Percentiles rank a stretch among this genome's conserved stretches.
These are phyloP conservation scores for Bujurquina vittata DNA, from an alignment of 2,113 vertebrate genomes.

Conservation along the genomic window DNA sequence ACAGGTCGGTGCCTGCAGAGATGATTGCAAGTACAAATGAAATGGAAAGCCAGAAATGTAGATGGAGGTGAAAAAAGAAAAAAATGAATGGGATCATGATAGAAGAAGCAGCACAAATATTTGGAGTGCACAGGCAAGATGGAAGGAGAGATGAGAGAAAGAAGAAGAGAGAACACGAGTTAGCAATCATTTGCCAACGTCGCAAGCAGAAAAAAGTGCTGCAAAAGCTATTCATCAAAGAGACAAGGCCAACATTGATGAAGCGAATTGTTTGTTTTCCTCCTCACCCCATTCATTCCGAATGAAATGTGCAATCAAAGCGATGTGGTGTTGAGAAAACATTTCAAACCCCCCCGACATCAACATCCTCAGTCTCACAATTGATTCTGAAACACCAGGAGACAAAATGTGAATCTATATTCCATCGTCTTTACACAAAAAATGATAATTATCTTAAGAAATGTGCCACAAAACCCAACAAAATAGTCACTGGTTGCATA, in stretches of 20 bases:
- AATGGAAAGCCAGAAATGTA: constrained; percentile 1
- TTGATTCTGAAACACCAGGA: constrained; percentile 52
- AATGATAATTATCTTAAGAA: constrained; percentile 50
- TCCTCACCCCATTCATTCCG: constrained; percentile 65
- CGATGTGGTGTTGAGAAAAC: constrained; percentile 60
- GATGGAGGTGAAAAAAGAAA: neutral
- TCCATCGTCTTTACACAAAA: constrained; percentile 38
- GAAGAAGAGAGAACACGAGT: constrained; percentile 54
- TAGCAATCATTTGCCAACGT: constrained; percentile 61
- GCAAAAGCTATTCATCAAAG: constrained; percentile 63
- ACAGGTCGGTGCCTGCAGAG: constrained; percentile 89
- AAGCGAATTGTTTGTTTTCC: constrained; percentile 71
- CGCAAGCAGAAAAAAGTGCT: constrained; percentile 34
- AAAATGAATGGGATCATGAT: neutral
- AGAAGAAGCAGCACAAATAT: neutral
- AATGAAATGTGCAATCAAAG: constrained; percentile 73
- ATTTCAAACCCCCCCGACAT: constrained; percentile 17
- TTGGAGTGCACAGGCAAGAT: constrained; percentile 32
- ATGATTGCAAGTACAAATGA: neutral
- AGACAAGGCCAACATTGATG: constrained; percentile 70
- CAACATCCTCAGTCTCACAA: constrained; percentile 49
- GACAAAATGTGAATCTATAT: constrained; percentile 60
- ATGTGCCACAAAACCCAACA: constrained; percentile 35
- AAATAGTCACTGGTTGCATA: constrained; percentile 23
- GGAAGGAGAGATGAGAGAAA: constrained; percentile 16